Base-by-base conservation (phyloP, 2,113 vertebrate species). In the Agapornis roseicollis region DNA sequence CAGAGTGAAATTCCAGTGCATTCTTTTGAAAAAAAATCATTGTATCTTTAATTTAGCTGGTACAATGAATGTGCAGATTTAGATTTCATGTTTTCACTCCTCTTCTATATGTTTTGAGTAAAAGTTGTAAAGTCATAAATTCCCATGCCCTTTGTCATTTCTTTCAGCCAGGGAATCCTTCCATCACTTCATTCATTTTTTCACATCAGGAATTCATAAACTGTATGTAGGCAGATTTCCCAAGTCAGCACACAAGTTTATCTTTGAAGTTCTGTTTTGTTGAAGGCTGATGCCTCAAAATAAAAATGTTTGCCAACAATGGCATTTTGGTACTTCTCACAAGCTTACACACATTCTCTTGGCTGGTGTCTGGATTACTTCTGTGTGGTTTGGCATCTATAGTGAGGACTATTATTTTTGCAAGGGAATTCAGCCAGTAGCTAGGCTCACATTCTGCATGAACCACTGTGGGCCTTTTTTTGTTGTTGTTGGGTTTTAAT, bases 101-200 rank as follows among this genome's bases (percentile, higher is more conserved):
- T n/a, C 53, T 46, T n/a, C 33, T 1, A 0, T 4, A 1, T 19
- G 9, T n/a, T 46, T 80, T 58, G 53, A 47, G 29, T 35, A 8
- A 17, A 31, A 46, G 0, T 19, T 52, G 37, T 7, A 20, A 18
- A 78, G 28, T 14, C 28, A 17, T 53, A 33, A 11, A 28, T 24
- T 70, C 28, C 42, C 28, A 1, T 14, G 25, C 16, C 28, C 29
- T 47, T 37, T 41, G 22, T 46, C 6, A 3, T 27, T 64, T 27
- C 28, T 37, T 10, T 23, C 61, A 82, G 27, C 17, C 12, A 24
- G 74, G 60, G 19, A 28, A n/a, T 3, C 46, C 33, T 80, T 11
- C 27, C 33, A 8, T 41, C 25, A 17, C 31, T 25, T 61, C 33
- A 19, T 5, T 27, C 20, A 9, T 33, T 28, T 33, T 28, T 80